phyloP scores from a whole-genome alignment of 2,113 vertebrate species.

The Sciurus niger region DNA sequence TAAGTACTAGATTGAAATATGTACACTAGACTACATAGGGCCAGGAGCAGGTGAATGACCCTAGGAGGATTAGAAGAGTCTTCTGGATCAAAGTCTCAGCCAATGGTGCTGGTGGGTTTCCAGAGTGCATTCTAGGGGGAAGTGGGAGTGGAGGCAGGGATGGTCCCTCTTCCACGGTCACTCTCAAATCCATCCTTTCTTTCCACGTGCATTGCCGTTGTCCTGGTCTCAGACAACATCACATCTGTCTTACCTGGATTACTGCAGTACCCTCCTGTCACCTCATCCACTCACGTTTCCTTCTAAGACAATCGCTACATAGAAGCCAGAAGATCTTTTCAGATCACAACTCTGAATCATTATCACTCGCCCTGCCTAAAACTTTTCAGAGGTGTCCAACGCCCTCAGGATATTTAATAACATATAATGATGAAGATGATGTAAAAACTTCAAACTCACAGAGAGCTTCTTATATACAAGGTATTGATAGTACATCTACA shows the following conservation, averaged over 20 bases:
- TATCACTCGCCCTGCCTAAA: not conserved
- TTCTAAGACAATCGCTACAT: not conserved
- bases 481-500: not conserved
- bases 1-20: not conserved
- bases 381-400: not conserved
- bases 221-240: not conserved
- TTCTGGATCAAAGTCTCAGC: not conserved
- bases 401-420: constrained; percentile 27
- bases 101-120: not conserved
- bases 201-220: accelerated
- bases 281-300: too few relatives aligned
- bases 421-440: not conserved
- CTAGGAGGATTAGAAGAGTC: not conserved
- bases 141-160: too few relatives aligned
- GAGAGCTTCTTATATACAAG: not conserved
- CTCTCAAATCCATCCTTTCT: not conserved
- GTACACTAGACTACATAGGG: not conserved
- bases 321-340: not conserved
- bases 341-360: not conserved
- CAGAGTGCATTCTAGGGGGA: not conserved
- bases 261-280: not conserved
- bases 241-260: too few relatives aligned
- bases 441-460: not conserved
- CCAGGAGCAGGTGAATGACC: not conserved
- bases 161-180: not conserved